These are phyloP conservation scores for Myotis planiceps DNA, from an alignment of 2,797 vertebrate genomes.

Conservation along the genomic window DNA sequence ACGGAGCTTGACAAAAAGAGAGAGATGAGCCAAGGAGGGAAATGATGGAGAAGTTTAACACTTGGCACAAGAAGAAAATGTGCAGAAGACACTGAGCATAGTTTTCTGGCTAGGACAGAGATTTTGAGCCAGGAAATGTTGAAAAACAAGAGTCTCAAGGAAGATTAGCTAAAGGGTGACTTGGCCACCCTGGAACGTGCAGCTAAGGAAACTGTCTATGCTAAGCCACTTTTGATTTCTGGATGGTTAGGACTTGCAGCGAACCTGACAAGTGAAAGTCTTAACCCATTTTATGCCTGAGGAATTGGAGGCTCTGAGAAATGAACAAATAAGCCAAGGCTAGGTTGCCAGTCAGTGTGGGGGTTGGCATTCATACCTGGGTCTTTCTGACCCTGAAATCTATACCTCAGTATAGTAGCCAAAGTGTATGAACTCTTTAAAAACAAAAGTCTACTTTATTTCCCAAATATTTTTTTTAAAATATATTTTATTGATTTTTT, in stretches of 20 bases:
- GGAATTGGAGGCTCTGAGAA: neutral
- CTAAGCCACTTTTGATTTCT: neutral
- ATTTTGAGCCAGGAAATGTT: neutral
- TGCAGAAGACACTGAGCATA: rapidly evolving
- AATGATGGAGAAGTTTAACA: rapidly evolving
- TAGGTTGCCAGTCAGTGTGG: neutral
- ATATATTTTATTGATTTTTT: too few species aligned
- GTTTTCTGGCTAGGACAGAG: neutral
- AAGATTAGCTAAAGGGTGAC: neutral
- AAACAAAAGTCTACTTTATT: too few species aligned
- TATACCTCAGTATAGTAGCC: neutral
- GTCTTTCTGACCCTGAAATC: neutral
- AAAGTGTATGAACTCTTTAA: neutral
- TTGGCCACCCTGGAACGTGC: neutral
- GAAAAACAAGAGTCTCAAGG: neutral
- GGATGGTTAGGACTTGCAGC: neutral
- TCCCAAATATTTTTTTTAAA: too few species aligned
- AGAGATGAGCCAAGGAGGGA: neutral
- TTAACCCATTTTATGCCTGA: neutral
- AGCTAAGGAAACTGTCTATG: neutral
- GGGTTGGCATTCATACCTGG: neutral
- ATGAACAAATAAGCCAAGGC: rapidly evolving
- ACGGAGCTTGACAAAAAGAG: neutral
- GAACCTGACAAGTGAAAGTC: neutral
- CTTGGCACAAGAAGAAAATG: neutral